Base-by-base conservation (phyloP, 2,888 invertebrate species). In the Lysandra coridon region DNA sequence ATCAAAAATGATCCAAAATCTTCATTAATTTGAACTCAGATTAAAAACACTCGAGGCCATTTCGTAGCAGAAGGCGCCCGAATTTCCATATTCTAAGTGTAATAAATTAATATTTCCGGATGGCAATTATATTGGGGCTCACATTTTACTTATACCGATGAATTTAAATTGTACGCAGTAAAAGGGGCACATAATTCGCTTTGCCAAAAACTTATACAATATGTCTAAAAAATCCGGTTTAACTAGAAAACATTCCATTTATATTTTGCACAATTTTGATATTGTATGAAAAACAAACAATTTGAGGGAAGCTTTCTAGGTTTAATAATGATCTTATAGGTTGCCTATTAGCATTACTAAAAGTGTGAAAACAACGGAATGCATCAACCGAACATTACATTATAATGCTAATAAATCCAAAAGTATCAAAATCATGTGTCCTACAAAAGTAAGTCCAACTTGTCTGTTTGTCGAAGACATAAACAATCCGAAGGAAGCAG, bases 401-500 rank as follows among this genome's bases (percentile, higher is more conserved):
- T 6, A 40, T 10, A 12, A 49, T 12, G 49, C 49, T 12, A 49
- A 62, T 23, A n/a, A 33, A 78, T 77, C 4, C 5, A 57, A 37
- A 60, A 78, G 12, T 78, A 40, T 37, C 33, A 69, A 69, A 69
- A 69, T 37, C 14, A 6, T 33, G 12, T 33, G 33, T 69, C 33
- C 69, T 33, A 69, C 4, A 69, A 74, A 74, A 44, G 44, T 74
- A n/a, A 74, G 12, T 57, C 33, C 40, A 75, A 79, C 81, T 82
- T 81, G 81, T 81, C 81, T 80, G 82, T 81, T 82, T 81, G 81
- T 81, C 80, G 89, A 92, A 91, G 89, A 86, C 89, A 92, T 91
- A 92, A 93, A 93, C 93, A 93, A 93, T 91, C 87, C 87, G 85
- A 85, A 88, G 92, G 92, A 93, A 92, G 86, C 88, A 86, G 88